Base-by-base conservation (phyloP, 2,888 invertebrate species). In the Acanthococcus lagerstroemiae region DNA sequence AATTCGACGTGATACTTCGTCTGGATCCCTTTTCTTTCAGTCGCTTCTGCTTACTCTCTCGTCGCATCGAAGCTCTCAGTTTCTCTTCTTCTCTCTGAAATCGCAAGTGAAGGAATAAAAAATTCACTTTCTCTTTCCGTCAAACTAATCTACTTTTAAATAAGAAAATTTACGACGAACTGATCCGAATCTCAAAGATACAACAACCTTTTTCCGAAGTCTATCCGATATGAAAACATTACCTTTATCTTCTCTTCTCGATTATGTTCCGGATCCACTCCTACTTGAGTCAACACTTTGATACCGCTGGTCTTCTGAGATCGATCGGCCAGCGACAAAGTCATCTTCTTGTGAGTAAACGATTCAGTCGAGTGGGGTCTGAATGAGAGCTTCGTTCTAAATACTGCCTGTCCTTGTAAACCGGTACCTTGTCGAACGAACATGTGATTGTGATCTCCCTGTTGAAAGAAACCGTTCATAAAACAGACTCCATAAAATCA, bases 301-400 rank as follows among this genome's bases (percentile, higher is more conserved):
- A 99, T 96, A 58, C 94, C 93, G 1, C 89, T 87, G 0, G 93
- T 90, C 78, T 95, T 95, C 58, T 90, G 87, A 50, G 93, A 90
- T 61, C 95, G 83, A 78, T 99, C 97, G 0, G 97, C 97, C 71
- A 97, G 80, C 0, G 95, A 96, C 78, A 97, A 82, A 0, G 97
- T 99, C 90, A 99, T 96, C 82, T 99, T 99, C 71, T 95, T 84
- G 77, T 99, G 97, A 0, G 99, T 99, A 78, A 96, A 95, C 22
- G 96, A 96, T 75, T 99, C 97, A 0, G 97, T 99, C 0, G 97
- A 97, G 76, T 96, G 95, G 0, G 99, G 99, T 50, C 97, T 83
- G 86, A 99, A 99, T 1, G 94, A 92, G 0, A 99, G 80, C 77
- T 97, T 97, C 0, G 95, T 95, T 46, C 92, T 83, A 80, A 99